A percentile compares a stretch with the other conserved stretches of the same genome.
Evolutionary conservation across 2,113 vertebrate species (phyloP).

Genomic region (Sakesphorus luctuosus): DNA sequence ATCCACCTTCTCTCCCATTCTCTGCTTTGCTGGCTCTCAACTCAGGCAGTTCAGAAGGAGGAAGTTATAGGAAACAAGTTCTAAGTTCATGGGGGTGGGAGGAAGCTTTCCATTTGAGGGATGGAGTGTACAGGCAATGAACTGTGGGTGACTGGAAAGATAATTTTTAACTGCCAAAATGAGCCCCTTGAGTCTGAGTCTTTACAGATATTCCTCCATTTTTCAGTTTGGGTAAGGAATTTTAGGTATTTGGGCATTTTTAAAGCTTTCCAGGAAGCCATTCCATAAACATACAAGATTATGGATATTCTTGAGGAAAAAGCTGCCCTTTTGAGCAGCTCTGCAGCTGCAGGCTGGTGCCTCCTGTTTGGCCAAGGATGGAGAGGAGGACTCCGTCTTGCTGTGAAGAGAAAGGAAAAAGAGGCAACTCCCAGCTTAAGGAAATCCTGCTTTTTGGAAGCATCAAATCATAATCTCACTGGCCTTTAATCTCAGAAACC

Average conservation of each 20-base stretch:
- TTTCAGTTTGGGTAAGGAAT: neutral
- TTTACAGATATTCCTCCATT: neutral
- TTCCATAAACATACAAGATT: neutral
- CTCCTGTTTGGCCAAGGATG: neutral
- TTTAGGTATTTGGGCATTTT: neutral
- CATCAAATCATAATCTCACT: conserved; percentile 19
- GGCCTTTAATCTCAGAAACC: conserved; percentile 23
- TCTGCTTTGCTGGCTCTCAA: neutral
- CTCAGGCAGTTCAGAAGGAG: neutral
- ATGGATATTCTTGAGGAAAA: neutral
- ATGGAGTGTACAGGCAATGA: neutral
- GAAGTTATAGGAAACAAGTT: neutral
- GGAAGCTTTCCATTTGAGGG: neutral
- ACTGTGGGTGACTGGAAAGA: neutral
- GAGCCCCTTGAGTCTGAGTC: neutral
- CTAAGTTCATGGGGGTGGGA: neutral
- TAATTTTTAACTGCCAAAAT: neutral
- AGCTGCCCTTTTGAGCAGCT: neutral
- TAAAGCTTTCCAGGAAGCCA: neutral
- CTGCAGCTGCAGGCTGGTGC: neutral
- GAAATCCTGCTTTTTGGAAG: conserved; percentile 9
- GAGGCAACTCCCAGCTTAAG: conserved; percentile 7
- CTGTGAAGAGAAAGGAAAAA: neutral
- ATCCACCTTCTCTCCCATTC: neutral
- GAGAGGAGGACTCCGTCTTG: neutral